phyloP scores from a whole-genome alignment of 2,113 vertebrate genomes.

The Pseudois nayaur region DNA sequence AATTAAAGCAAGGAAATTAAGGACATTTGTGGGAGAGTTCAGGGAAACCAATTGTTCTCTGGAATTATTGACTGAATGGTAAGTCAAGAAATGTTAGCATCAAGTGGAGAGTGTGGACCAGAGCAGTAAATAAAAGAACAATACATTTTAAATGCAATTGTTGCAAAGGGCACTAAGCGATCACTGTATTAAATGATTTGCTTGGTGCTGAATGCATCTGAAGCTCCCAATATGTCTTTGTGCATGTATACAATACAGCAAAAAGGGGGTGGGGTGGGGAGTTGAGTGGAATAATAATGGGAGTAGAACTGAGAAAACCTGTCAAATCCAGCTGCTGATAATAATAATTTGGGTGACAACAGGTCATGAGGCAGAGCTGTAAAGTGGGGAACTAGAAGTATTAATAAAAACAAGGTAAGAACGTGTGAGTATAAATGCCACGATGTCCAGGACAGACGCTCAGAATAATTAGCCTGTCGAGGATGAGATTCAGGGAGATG shows the following conservation, averaged over 20 bases:
- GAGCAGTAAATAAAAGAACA: constrained; percentile 62
- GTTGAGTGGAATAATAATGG: no score
- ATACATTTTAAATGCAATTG: constrained; percentile 30
- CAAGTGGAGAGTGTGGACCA: constrained; percentile 56
- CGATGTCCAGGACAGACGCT: accelerated
- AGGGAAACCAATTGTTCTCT: constrained; percentile 71
- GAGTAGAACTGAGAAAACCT: not conserved
- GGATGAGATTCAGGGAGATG: not conserved
- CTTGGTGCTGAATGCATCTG: not conserved
- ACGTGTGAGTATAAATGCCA: accelerated
- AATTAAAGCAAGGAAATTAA: constrained; percentile 65
- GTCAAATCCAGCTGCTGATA: accelerated
- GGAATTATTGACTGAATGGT: constrained; percentile 70
- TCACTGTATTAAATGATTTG: not conserved
- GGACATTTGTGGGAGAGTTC: constrained; percentile 64
- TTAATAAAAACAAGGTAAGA: not conserved
- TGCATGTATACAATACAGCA: not conserved
- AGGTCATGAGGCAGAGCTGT: accelerated
- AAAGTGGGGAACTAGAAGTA: not conserved
- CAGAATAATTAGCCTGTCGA: accelerated
- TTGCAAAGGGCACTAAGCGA: constrained; percentile 22
- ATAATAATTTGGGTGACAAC: not conserved
- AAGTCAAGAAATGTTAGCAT: constrained; percentile 68
- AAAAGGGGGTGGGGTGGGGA: accelerated
- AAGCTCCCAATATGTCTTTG: not conserved